Evolutionary conservation across 2,888 invertebrate species (phyloP).

Genomic region (Syrphus vitripennis): DNA sequence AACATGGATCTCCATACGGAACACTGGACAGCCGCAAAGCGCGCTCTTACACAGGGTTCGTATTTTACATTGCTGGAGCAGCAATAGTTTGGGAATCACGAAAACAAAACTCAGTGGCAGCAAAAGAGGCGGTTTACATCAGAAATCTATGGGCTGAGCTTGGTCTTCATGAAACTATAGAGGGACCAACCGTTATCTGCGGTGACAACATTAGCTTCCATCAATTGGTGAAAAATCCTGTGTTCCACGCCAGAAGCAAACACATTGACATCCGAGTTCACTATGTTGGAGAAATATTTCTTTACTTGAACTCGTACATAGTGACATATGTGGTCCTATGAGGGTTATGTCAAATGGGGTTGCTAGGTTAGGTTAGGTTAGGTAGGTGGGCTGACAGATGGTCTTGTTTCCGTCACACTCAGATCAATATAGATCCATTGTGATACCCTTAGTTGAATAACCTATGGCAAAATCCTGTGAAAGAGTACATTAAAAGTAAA

Average conservation of each 20-base stretch:
- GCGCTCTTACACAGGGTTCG: slow-evolving; percentile 49
- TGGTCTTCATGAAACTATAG: neutral
- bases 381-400: too few relatives aligned
- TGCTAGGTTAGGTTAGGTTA: too few relatives aligned
- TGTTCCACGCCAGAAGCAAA: neutral
- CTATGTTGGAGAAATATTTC: neutral
- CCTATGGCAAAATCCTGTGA: too few relatives aligned
- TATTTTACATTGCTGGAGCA: slow-evolving; percentile 26
- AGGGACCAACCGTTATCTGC: neutral
- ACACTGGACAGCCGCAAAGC: slow-evolving; percentile 54
- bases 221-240: slow-evolving; percentile 12
- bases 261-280: slow-evolving; percentile 15
- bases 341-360: neutral
- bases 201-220: slow-evolving; percentile 7
- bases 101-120: slow-evolving; percentile 54
- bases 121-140: slow-evolving; percentile 39
- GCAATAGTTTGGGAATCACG: slow-evolving; percentile 43
- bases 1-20: slow-evolving; percentile 34
- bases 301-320: slow-evolving; percentile 14
- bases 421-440: too few relatives aligned
- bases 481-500: too few relatives aligned
- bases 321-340: slow-evolving; percentile 5
- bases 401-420: too few relatives aligned
- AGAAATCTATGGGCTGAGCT: slow-evolving; percentile 9
- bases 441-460: too few relatives aligned